Evolutionary conservation across 2,113 vertebrate genomes (phyloP), one percentile per base, ranked within the genome.

Genomic region (Sphaerodactylus townsendi): DNA sequence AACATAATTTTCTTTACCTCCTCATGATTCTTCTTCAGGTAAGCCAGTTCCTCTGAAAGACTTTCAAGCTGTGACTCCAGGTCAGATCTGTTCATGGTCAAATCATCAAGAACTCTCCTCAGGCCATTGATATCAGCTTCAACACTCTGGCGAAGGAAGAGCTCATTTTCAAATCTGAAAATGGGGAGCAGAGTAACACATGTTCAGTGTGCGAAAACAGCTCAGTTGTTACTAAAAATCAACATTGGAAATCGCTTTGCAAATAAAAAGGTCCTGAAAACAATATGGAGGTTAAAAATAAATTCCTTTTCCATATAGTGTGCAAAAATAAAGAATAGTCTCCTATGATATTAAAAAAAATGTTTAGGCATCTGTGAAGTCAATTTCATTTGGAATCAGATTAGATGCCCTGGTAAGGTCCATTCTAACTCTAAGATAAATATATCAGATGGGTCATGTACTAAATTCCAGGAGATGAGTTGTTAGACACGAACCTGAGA

Each of bases 11-110:
- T 11, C 30, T 56, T 85, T 91, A 97, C 98, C 96, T 98, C 97
- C 66, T 97, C 96, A 0, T 98, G 98, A 90, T 97, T 98, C 93
- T 97, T 98, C 91, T 92, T 97, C 87, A 98, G 96, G 86, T 90
- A 97, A 13, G 97, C 95, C 69, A 97, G 91, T 92, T 98, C 98
- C 85, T 98, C 97, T 66, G 84, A 97, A 83, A 98, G 95, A 33
- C 96, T 92, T 84, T 98, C 97, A 0, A 96, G 97, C 90, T 97
- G 97, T 91, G 97, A 94, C 92, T 98, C 97, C 91, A 97, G 93
- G 92, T 97, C 96, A 0, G 89, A 86, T 48, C 83, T 95, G 19
- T 86, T 82, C 84, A 97, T 15, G 0, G 85, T 97, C 84, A 98
- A 86, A 10, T 97, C 94, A 0, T 97, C 96, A 85, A 97, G 92